These are phyloP conservation scores for Sphenopsis melanotis DNA, from an alignment of 2,797 vertebrate genomes.

Conservation along the genomic window DNA sequence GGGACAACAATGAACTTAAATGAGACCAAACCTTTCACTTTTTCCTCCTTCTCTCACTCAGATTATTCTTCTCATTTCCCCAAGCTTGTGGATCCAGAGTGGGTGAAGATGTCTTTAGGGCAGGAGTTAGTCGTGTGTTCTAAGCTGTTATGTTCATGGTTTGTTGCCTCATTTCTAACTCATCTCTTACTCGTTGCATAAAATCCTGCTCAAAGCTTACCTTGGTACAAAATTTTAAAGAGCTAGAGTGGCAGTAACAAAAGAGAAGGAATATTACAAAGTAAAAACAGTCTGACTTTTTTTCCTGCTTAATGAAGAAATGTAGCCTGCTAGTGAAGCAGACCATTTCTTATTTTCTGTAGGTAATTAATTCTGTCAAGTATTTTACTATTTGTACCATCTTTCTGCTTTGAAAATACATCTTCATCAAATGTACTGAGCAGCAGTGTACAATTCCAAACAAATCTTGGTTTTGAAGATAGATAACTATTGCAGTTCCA, in stretches of 20 bases:
- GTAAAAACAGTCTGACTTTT: not conserved
- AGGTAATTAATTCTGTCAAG: constrained; percentile 25
- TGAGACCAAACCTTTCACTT: not conserved
- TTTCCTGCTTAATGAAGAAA: not conserved
- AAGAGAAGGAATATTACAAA: not conserved
- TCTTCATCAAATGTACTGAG: not conserved
- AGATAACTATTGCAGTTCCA: not conserved
- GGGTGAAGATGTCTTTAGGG: not conserved
- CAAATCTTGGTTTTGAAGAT: not conserved
- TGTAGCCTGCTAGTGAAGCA: not conserved
- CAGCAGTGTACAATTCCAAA: not conserved
- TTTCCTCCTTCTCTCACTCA: not conserved
- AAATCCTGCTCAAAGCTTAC: not conserved
- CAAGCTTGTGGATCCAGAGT: not conserved
- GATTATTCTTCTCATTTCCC: not conserved
- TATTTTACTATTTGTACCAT: not conserved
- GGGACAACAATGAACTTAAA: not conserved
- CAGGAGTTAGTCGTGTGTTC: not conserved
- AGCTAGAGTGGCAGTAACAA: not conserved
- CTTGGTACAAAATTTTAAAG: not conserved
- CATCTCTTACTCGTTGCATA: not conserved
- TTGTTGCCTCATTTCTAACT: not conserved
- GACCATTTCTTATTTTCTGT: not conserved
- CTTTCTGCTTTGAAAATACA: constrained; percentile 4
- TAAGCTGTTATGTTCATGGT: not conserved